Conservation (phyloP, 2,888 invertebrate species). For the Scaptomyza parva region DNA sequence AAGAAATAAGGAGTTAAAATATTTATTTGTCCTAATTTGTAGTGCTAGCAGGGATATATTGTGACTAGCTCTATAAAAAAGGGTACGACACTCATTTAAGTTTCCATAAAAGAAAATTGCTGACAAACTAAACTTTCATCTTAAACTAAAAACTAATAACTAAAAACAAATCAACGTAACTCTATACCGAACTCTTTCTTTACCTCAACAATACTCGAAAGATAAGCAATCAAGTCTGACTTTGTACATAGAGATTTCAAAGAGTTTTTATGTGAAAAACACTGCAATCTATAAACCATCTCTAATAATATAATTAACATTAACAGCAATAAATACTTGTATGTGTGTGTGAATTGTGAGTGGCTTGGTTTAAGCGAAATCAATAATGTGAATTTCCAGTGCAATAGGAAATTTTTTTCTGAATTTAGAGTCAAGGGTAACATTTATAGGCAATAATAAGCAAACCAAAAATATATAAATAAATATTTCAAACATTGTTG, state of each 20-base stretch:
- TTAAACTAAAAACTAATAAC: slow-evolving; percentile 23
- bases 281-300: slow-evolving; percentile 33
- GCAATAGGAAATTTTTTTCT: slow-evolving; percentile 41
- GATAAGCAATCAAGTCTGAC: slow-evolving; percentile 82
- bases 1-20: slow-evolving; percentile 33
- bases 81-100: slow-evolving; percentile 19
- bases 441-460: slow-evolving; percentile 61
- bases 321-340: slow-evolving; percentile 44
- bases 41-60: slow-evolving; percentile 23
- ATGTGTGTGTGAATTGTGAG: background rate
- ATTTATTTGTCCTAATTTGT: slow-evolving; percentile 35
- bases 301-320: slow-evolving; percentile 39
- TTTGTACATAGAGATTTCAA: slow-evolving; percentile 81
- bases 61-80: slow-evolving; percentile 37
- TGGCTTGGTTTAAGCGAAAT: slow-evolving; percentile 10
- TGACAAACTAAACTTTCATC: slow-evolving; percentile 37
- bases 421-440: slow-evolving; percentile 64
- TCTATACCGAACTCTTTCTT: slow-evolving; percentile 70
- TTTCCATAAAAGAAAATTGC: slow-evolving; percentile 42
- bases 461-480: slow-evolving; percentile 3
- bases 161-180: slow-evolving; percentile 41
- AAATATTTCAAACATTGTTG: slow-evolving; percentile 39
- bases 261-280: slow-evolving; percentile 41
- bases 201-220: slow-evolving; percentile 69
- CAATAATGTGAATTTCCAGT: slow-evolving; percentile 34